A percentile compares a stretch with the other conserved stretches of the same genome.
Evolutionary conservation across 2,113 vertebrate genomes (phyloP).

Genomic region (Procapra przewalskii): DNA sequence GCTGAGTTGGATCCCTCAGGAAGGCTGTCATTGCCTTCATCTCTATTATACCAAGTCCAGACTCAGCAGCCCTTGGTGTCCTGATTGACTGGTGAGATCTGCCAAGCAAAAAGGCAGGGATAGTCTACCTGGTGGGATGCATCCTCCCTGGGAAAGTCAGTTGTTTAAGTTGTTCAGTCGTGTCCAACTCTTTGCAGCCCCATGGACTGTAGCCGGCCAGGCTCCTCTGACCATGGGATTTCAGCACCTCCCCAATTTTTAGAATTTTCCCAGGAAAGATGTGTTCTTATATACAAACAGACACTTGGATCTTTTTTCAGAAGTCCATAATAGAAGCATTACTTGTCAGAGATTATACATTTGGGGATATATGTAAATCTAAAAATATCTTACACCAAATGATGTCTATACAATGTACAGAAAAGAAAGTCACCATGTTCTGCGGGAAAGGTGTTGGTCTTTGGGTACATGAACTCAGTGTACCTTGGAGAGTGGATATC

Average conservation of each 20-base stretch:
- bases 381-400: background rate
- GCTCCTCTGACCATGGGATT: background rate
- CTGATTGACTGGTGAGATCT: background rate
- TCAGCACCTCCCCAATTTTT: background rate
- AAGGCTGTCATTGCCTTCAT: background rate
- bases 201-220: fast-evolving
- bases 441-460: background rate
- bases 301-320: background rate
- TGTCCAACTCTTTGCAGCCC: background rate
- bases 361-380: background rate
- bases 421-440: fast-evolving
- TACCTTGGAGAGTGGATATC: background rate
- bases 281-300: background rate
- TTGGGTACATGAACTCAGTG: background rate
- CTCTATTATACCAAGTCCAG: too few relatives aligned
- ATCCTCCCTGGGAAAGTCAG: background rate
- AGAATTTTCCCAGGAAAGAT: background rate
- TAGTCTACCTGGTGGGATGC: fast-evolving
- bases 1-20: fast-evolving
- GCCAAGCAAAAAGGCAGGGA: background rate
- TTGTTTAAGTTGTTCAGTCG: background rate
- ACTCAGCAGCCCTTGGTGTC: background rate
- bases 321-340: background rate
- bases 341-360: background rate
- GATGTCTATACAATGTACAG: background rate